phyloP scores from a whole-genome alignment of 2,888 invertebrate genomes.

The Baccha elongata region DNA sequence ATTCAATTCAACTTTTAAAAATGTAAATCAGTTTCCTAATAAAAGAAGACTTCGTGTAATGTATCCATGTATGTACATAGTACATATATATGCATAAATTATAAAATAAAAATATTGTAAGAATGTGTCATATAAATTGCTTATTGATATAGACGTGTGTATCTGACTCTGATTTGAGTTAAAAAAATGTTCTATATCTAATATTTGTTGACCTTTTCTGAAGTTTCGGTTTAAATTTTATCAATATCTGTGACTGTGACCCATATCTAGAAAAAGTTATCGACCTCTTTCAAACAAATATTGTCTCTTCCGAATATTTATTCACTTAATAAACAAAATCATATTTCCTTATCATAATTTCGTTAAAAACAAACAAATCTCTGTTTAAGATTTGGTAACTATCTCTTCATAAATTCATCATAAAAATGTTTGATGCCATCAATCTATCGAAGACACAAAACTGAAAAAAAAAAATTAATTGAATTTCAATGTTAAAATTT shows the following conservation, averaged over 20 bases:
- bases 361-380: slow-evolving; percentile 2
- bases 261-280: slow-evolving; percentile 46
- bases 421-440: too few relatives aligned
- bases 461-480: slow-evolving; percentile 39
- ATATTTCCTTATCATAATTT: slow-evolving; percentile 12
- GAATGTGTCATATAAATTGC: too few relatives aligned
- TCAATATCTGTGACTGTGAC: slow-evolving; percentile 9
- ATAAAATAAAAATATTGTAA: too few relatives aligned
- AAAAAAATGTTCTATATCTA: not conserved
- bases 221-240: not conserved
- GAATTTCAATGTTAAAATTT: slow-evolving; percentile 53
- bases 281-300: slow-evolving; percentile 50
- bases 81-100: too few relatives aligned
- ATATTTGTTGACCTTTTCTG: not conserved
- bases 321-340: slow-evolving; percentile 7
- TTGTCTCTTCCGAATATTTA: slow-evolving; percentile 37
- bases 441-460: not conserved
- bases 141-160: too few relatives aligned
- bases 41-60: too few relatives aligned
- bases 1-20: too few relatives aligned
- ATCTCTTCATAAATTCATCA: not conserved
- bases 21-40: too few relatives aligned
- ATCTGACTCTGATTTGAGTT: too few relatives aligned
- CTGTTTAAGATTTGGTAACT: not conserved
- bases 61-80: too few relatives aligned